Evolutionary conservation across 1,140 invertebrate genomes (phyloP).

Genomic region (Orchestia grillus): DNA sequence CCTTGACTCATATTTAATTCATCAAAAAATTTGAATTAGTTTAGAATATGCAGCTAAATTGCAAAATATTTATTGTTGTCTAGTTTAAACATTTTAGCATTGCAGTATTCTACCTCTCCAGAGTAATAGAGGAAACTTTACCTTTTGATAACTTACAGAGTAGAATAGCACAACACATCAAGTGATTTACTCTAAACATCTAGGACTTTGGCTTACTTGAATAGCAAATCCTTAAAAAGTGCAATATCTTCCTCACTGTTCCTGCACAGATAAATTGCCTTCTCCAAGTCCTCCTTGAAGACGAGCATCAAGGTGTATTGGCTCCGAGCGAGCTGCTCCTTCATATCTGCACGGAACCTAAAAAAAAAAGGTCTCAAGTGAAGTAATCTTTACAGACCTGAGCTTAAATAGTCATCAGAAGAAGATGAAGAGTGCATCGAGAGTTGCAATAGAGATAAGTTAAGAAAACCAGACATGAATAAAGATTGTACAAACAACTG

Average conservation of each 20-base stretch:
- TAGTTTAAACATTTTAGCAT: too few species aligned
- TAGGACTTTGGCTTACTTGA: not conserved
- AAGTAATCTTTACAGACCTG: not conserved
- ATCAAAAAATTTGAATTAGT: too few species aligned
- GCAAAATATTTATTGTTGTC: too few species aligned
- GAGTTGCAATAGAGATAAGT: too few species aligned
- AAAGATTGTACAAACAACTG: too few species aligned
- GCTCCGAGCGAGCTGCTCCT: not conserved
- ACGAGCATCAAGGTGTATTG: not conserved
- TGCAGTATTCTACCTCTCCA: too few species aligned
- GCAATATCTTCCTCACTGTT: not conserved
- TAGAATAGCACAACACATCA: not conserved
- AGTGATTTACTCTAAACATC: not conserved
- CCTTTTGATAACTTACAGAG: not conserved
- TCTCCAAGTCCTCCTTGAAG: conserved; percentile 44
- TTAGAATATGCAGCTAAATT: too few species aligned
- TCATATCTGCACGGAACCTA: not conserved
- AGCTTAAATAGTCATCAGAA: too few species aligned
- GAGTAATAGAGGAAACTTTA: too few species aligned
- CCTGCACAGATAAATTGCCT: not conserved
- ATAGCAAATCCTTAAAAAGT: conserved; percentile 5
- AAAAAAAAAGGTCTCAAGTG: not conserved
- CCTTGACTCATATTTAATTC: too few species aligned
- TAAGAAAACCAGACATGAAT: too few species aligned
- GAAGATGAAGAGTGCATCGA: too few species aligned